phyloP scores from a whole-genome alignment of 2,888 invertebrate genomes.

The Micoletzkya japonica region DNA sequence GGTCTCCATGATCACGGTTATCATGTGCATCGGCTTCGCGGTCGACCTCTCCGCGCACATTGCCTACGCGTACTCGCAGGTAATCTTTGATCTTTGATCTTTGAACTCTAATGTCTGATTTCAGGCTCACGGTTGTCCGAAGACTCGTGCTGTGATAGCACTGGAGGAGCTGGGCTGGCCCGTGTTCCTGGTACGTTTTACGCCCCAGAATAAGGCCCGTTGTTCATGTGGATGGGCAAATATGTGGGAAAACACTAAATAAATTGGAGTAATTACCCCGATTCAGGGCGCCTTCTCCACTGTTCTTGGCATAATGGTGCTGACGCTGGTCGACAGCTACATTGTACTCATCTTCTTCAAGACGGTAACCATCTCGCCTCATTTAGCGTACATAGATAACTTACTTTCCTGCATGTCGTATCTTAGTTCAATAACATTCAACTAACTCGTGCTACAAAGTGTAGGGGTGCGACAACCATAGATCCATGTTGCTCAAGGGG shows the following conservation, averaged over 20 bases:
- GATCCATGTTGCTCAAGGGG: too few relatives aligned
- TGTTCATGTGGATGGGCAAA: neutral
- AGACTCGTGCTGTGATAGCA: conserved; percentile 78
- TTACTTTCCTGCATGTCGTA: too few relatives aligned
- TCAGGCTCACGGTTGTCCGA: conserved; percentile 19
- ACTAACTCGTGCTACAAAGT: too few relatives aligned
- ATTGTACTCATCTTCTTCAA: conserved; percentile 62
- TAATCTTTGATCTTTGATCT: conserved; percentile 2
- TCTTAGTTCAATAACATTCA: too few relatives aligned
- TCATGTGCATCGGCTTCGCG: conserved; percentile 95
- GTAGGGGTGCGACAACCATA: too few relatives aligned
- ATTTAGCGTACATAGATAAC: too few relatives aligned
- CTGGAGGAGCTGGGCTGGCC: conserved; percentile 86
- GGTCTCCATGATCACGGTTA: conserved; percentile 92
- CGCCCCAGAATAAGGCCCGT: neutral
- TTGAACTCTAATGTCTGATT: neutral
- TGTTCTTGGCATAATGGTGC: conserved; percentile 57
- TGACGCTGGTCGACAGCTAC: conserved; percentile 56
- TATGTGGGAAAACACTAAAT: neutral
- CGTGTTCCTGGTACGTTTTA: conserved; percentile 70
- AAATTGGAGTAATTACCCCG: neutral
- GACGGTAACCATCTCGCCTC: too few relatives aligned
- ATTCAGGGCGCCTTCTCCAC: conserved; percentile 60
- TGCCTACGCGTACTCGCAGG: conserved; percentile 47
- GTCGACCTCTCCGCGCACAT: conserved; percentile 68